A percentile compares a stretch with the other conserved stretches of the same genome.
Evolutionary conservation across 2,888 invertebrate genomes (phyloP).

Genomic region (Strigamia crassipes): DNA sequence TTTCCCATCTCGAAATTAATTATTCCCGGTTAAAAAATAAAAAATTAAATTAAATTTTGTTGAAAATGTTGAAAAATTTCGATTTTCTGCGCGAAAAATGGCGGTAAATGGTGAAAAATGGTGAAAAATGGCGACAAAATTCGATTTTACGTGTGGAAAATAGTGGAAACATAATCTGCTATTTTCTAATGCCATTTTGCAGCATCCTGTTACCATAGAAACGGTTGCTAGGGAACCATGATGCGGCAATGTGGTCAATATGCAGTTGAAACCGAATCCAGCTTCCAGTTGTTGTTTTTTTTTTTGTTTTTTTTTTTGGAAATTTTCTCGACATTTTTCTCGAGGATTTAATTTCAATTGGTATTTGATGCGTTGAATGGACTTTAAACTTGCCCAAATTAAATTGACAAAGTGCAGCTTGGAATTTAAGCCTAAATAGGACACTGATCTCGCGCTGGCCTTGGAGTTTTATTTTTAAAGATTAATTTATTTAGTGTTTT

Average conservation of each 20-base stretch:
- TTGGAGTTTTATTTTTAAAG: not conserved
- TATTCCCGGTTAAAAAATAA: not conserved
- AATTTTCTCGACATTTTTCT: not conserved
- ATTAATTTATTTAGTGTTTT: too few species aligned
- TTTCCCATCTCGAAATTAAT: too few species aligned
- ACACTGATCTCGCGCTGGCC: not conserved
- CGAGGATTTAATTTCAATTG: not conserved
- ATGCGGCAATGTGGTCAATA: not conserved
- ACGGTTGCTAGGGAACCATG: not conserved
- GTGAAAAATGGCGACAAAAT: too few species aligned
- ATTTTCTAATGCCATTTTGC: not conserved
- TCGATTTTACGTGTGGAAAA: too few species aligned
- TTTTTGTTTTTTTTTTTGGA: not conserved
- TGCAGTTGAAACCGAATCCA: not conserved
- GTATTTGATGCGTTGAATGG: not conserved
- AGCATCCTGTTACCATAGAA: conserved; percentile 12
- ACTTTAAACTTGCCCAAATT: not conserved
- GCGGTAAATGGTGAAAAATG: too few species aligned
- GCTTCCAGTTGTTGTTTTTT: not conserved
- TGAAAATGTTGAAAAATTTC: too few species aligned
- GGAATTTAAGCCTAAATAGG: conserved; percentile 25
- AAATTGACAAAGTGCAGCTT: not conserved
- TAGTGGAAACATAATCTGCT: too few species aligned
- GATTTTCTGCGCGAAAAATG: too few species aligned
- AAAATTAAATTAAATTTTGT: too few species aligned